These are phyloP conservation scores for Thamnaconus septentrionalis DNA, from an alignment of 2,113 vertebrate genomes.

Conservation along the genomic window DNA sequence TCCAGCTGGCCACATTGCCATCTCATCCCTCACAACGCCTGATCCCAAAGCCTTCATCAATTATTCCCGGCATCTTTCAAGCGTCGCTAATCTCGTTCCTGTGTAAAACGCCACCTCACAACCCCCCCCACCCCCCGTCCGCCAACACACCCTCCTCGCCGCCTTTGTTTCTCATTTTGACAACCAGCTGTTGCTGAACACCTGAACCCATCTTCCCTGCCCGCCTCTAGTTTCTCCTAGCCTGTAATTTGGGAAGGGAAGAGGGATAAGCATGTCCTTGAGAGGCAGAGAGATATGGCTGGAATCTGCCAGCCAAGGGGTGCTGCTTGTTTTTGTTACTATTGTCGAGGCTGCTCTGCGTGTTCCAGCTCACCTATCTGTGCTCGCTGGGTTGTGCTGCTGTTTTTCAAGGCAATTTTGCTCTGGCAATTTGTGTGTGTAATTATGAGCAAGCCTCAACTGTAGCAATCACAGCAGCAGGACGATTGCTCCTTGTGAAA, in stretches of 20 bases:
- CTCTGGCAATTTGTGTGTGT: conserved; percentile 26
- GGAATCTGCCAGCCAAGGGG: conserved; percentile 56
- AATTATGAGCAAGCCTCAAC: conserved; percentile 48
- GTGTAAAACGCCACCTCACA: conserved; percentile 11
- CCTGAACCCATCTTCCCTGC: conserved; percentile 57
- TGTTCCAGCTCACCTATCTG: background rate
- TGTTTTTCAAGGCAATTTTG: conserved; percentile 8
- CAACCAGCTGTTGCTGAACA: conserved; percentile 73
- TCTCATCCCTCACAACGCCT: too few relatives aligned
- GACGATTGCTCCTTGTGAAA: conserved; percentile 50
- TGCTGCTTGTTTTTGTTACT: conserved; percentile 47
- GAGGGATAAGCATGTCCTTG: conserved; percentile 68
- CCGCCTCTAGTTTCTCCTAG: conserved; percentile 11
- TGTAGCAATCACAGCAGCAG: conserved; percentile 31
- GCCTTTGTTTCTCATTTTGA: conserved; percentile 24
- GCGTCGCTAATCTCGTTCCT: too few relatives aligned
- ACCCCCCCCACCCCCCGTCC: conserved; percentile 12
- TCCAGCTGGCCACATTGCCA: too few relatives aligned
- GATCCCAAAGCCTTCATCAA: too few relatives aligned
- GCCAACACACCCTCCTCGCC: conserved; percentile 12
- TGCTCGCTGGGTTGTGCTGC: too few relatives aligned
- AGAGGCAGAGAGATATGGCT: conserved; percentile 56
- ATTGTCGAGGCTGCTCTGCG: conserved; percentile 5
- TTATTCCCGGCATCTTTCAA: too few relatives aligned
- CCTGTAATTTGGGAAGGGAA: conserved; percentile 69